Evolutionary conservation across 2,797 vertebrate genomes (phyloP).

Genomic region (Kryptolebias ocellatus): DNA sequence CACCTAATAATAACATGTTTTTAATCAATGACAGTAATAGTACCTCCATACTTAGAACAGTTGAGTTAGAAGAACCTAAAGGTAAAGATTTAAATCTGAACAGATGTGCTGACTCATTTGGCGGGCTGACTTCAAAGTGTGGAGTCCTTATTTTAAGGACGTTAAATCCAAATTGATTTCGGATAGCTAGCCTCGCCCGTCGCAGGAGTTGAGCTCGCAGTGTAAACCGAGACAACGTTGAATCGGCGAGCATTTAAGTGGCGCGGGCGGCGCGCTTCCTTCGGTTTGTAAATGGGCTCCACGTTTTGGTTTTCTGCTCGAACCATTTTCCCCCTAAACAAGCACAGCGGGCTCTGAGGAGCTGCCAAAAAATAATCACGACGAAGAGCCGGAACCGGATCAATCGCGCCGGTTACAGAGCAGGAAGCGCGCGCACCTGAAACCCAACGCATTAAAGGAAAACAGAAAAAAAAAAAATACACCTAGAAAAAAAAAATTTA

Average conservation of each 20-base stretch:
- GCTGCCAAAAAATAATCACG: constrained; percentile 10
- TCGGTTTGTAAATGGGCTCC: no score
- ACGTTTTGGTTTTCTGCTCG: constrained; percentile 8
- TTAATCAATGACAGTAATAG: not conserved
- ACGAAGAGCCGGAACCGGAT: constrained; percentile 16
- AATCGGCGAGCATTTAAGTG: not conserved
- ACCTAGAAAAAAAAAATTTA: not conserved
- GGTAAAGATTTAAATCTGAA: not conserved
- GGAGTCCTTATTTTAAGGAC: not conserved
- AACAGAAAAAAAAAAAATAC: constrained; percentile 25
- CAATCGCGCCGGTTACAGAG: constrained; percentile 11
- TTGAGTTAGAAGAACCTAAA: not conserved
- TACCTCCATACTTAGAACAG: not conserved
- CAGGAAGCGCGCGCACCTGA: constrained; percentile 32
- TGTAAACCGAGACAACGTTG: no score
- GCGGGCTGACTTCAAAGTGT: not conserved
- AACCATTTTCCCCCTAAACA: constrained; percentile 26
- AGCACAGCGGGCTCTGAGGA: constrained; percentile 16
- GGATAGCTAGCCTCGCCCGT: not conserved
- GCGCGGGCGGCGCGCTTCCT: not conserved
- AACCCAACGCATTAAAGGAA: constrained; percentile 32
- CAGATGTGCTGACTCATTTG: not conserved
- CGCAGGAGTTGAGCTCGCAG: not conserved
- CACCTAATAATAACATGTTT: not conserved
- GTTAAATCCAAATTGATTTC: not conserved